Evolutionary conservation across 2,888 invertebrate species (phyloP).

Genomic region (Apamea monoglypha): DNA sequence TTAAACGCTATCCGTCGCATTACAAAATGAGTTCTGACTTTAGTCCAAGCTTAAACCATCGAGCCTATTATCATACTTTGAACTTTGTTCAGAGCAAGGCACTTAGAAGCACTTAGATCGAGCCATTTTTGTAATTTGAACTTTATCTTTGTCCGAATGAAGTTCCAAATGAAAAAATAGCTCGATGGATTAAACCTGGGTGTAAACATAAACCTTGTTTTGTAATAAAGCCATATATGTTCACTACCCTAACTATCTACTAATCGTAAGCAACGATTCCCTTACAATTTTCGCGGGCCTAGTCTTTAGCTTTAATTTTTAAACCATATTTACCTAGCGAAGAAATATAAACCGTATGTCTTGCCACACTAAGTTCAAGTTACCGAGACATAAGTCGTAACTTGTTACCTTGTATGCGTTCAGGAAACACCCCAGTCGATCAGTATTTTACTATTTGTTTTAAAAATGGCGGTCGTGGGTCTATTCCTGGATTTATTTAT

Average conservation of each 20-base stretch:
- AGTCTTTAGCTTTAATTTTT: constrained; percentile 34
- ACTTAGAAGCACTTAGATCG: background rate
- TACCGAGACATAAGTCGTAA: constrained; percentile 3
- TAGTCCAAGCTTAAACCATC: background rate
- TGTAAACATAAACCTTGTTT: background rate
- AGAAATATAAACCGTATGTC: constrained; percentile 22
- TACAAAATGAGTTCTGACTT: background rate
- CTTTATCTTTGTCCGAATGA: background rate
- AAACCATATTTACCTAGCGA: background rate
- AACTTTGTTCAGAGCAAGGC: background rate
- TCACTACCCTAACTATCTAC: background rate
- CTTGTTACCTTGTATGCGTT: constrained; percentile 38
- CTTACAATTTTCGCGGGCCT: background rate
- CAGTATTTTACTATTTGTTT: constrained; percentile 54
- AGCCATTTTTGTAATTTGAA: background rate
- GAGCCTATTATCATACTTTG: background rate
- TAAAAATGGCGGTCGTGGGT: constrained; percentile 47
- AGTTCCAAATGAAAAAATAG: background rate
- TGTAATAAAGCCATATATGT: background rate
- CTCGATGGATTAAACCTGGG: background rate
- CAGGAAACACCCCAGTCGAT: constrained; percentile 38
- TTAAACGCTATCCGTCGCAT: background rate
- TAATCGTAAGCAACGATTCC: constrained; percentile 11
- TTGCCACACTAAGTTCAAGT: constrained; percentile 15
- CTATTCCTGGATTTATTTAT: too few relatives aligned